Evolutionary conservation across 2,113 vertebrate genomes (phyloP), one percentile per base, ranked within the genome.

Genomic region (Eolophus roseicapilla): DNA sequence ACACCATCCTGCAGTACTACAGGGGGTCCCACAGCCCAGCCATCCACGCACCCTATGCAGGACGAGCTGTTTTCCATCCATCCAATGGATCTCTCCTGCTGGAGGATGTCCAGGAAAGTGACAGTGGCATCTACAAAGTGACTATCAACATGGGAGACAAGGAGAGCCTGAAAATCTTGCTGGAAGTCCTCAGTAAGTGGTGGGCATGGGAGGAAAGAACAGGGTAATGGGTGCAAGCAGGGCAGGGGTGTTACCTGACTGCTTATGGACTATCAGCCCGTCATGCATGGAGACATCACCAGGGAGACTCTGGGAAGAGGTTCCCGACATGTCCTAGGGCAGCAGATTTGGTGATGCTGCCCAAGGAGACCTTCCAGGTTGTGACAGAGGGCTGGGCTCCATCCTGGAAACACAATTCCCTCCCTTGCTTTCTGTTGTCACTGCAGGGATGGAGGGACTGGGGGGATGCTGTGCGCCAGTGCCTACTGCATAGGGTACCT

Each of bases 121-220:
- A 96, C 95, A 94, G 86, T 3, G 96, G 96, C 70, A 49, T 78
- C 92, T 96, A 97, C 91, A 92, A 77, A 57, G 82, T 41, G 49
- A 90, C 77, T 1, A 13, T 46, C 60, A 24, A n/a, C 1, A 2
- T 2, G 2, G 86, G 28, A 33, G 59, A 12, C 3, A 3, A 28
- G 53, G 43, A 49, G 64, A 95, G 85, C 88, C 88, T 53, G 79
- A 20, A 69, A 23, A 46, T 74, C 28, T 62, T n/a, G 16, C 92
- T 96, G 92, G 92, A 96, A 70, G 92, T 94, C 6, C 90, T 96
- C 70, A 27, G 96, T 97, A 62, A 94, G 96, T 80, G 79, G 20
- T 12, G 47, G 84, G 10, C 9, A 9, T 2, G n/a, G 68, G 62
- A 75, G 55, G 46, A 53, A 67, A 50, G 41, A 44, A 52, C 0